Evolutionary conservation across 2,113 vertebrate genomes (phyloP).

Genomic region (Speoplatyrhinus poulsoni): DNA sequence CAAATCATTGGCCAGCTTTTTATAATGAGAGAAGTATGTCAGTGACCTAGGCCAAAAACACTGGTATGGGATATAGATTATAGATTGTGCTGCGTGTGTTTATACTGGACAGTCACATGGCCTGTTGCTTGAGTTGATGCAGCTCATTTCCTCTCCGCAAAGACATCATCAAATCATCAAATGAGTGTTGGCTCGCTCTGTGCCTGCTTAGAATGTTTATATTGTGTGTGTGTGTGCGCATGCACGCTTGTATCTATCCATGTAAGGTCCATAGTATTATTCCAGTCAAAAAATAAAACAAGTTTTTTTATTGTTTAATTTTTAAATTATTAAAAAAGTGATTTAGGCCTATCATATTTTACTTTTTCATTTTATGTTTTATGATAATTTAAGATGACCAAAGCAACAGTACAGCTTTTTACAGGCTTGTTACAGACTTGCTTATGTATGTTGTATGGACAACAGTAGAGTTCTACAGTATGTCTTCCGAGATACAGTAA

Average conservation of each 20-base stretch:
- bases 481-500: no score
- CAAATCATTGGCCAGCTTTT: background rate
- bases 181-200: background rate
- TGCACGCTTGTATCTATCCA: constrained; percentile 7
- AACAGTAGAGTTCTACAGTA: no score
- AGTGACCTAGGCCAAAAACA: constrained; percentile 3
- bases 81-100: constrained; percentile 18
- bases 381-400: no score
- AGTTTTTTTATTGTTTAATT: no score
- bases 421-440: no score
- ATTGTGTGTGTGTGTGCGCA: constrained; percentile 11
- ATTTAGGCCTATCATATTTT: no score
- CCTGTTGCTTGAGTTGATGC: constrained; percentile 31
- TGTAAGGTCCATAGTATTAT: background rate
- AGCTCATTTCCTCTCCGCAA: constrained; percentile 48
- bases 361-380: no score
- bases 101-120: constrained; percentile 32
- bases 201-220: background rate
- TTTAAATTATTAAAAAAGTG: no score
- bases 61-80: constrained; percentile 22
- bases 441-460: no score
- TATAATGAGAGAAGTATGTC: constrained; percentile 26
- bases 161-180: constrained; percentile 38
- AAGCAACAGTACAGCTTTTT: no score
- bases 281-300: no score